Conservation (phyloP, 2,113 vertebrate genomes). For the Piliocolobus tephrosceles region DNA sequence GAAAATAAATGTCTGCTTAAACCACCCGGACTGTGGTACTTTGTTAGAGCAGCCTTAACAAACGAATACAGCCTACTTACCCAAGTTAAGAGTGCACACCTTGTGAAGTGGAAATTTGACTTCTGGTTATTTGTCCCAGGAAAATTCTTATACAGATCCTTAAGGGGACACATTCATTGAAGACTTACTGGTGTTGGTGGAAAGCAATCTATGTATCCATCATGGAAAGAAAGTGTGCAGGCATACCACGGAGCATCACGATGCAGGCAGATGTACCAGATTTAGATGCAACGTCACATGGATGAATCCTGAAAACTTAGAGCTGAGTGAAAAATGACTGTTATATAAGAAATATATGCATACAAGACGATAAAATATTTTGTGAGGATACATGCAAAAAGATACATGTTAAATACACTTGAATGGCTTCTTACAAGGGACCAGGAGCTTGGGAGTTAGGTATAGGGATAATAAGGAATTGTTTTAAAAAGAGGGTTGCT, state of each 20-base stretch:
- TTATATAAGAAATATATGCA: background rate
- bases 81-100: background rate
- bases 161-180: background rate
- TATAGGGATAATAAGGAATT: background rate
- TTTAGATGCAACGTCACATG: rapidly evolving
- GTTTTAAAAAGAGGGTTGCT: background rate
- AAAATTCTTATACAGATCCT: background rate
- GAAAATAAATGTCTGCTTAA: background rate
- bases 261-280: background rate
- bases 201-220: background rate
- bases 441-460: background rate
- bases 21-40: background rate
- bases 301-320: background rate
- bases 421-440: background rate
- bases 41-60: background rate
- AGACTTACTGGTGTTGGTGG: background rate
- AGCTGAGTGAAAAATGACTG: background rate
- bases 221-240: rapidly evolving
- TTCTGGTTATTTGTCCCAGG: background rate
- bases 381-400: background rate
- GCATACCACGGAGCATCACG: rapidly evolving
- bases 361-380: background rate
- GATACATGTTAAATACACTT: background rate
- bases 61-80: background rate
- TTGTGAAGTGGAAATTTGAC: background rate